Evolutionary conservation across 2,888 invertebrate genomes (phyloP), one percentile per base, ranked within the genome.

Genomic region (Pammene fasciana): DNA sequence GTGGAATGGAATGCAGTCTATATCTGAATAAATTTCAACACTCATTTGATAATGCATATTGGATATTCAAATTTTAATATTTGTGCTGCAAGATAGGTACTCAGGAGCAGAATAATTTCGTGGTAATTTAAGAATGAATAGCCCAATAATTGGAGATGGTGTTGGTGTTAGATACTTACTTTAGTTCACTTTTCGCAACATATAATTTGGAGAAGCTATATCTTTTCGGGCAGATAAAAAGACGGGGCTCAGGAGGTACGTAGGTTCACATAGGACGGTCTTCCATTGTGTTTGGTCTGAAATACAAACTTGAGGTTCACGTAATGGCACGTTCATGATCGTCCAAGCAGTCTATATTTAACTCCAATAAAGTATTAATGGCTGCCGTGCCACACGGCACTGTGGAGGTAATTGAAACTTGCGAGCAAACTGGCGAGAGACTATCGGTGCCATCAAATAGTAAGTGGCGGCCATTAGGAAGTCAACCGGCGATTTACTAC

Each of bases 341-440:
- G 48, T 16, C 16, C 9, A 60, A 46, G 14, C 46, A 60, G 46
- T 14, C 14, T 61, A 45, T 26, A 50, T 61, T 38, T 38, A 61
- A 65, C 45, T 48, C 52, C 76, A 72, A 75, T 76, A 76, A 76
- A 75, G 72, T 76, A 75, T 77, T 79, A 76, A 80, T 75, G 75
- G 75, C 72, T 72, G 76, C 73, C 72, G 54, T 60, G 76, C 70
- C 76, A 82, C 81, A 82, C 79, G 77, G 74, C 18, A 41, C 65
- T 68, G 75, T 38, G 9, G 38, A 38, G 38, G 38, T 82, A 81
- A 82, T 81, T 80, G 81, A 75, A 80, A 75, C 73, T 56, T 43
- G 26, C n/a, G 14, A 52, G 18, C 18, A 41, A 52, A 43, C 64
- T 64, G 38, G 61, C 48, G 50, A 62, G 64, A 43, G 16, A 64